A percentile compares a stretch with the other conserved stretches of the same genome.
These are phyloP conservation scores for Eulemur rufifrons DNA, from an alignment of 2,113 vertebrate genomes.

Conservation along the genomic window DNA sequence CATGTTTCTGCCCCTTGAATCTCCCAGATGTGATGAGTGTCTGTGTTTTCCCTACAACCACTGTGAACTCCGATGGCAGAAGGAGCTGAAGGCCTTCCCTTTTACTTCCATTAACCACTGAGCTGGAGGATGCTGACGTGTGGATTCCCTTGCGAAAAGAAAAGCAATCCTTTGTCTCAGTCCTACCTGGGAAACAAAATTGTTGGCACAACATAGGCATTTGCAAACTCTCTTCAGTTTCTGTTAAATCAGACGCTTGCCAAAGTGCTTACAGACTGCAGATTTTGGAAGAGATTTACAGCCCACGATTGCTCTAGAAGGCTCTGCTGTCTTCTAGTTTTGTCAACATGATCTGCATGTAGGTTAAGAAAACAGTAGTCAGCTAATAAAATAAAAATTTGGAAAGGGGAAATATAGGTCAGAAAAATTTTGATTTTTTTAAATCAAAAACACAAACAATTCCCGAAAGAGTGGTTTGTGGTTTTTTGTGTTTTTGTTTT, in stretches of 20 bases:
- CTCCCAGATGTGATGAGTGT: neutral
- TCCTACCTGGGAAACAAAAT: neutral
- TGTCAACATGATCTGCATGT: neutral
- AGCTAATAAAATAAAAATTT: neutral
- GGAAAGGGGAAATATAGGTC: neutral
- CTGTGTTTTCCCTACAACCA: neutral
- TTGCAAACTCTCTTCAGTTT: neutral
- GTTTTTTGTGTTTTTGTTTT: neutral
- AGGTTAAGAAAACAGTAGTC: neutral
- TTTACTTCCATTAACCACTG: neutral
- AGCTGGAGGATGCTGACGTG: neutral
- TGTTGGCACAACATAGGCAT: neutral
- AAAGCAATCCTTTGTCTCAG: neutral
- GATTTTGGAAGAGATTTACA: neutral
- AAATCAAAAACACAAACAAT: neutral
- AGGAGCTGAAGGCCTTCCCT: neutral
- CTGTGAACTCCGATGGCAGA: neutral
- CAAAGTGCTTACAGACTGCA: neutral
- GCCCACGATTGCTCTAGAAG: neutral
- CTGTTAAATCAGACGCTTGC: neutral
- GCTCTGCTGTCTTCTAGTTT: neutral
- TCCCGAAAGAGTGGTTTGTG: neutral
- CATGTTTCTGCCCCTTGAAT: neutral
- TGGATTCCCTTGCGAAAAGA: neutral
- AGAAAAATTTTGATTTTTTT: neutral